phyloP scores from a whole-genome alignment of 2,888 invertebrate genomes.

The Abscondita cerata region DNA sequence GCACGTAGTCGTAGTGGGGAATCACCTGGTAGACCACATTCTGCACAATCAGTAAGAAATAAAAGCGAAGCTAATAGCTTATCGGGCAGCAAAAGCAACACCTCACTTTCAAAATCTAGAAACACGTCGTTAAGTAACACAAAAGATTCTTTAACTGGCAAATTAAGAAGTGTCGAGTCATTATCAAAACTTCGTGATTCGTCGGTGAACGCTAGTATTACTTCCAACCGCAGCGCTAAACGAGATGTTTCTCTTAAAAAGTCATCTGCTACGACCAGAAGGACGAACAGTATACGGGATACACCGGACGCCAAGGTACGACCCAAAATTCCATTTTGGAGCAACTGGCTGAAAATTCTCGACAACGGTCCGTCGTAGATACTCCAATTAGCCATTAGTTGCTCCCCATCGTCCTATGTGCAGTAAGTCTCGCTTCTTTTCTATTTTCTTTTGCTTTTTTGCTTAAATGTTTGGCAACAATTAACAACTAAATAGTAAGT shows the following conservation, averaged over 20 bases:
- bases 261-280: slow-evolving; percentile 46
- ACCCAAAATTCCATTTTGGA: slow-evolving; percentile 74
- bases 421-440: slow-evolving; percentile 59
- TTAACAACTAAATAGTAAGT: slow-evolving; percentile 22
- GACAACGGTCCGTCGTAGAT: slow-evolving; percentile 62
- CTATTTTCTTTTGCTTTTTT: slow-evolving; percentile 50
- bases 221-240: slow-evolving; percentile 39
- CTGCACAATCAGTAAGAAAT: slow-evolving; percentile 60
- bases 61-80: slow-evolving; percentile 52
- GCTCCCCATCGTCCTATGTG: slow-evolving; percentile 51
- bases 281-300: slow-evolving; percentile 54
- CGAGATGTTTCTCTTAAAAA: slow-evolving; percentile 48
- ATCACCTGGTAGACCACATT: slow-evolving; percentile 61
- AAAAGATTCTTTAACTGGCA: slow-evolving; percentile 62
- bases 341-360: slow-evolving; percentile 68
- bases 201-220: slow-evolving; percentile 44
- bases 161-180: slow-evolving; percentile 61
- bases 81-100: slow-evolving; percentile 51
- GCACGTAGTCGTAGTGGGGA: slow-evolving; percentile 60
- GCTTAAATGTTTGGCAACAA: slow-evolving; percentile 23
- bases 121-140: slow-evolving; percentile 56
- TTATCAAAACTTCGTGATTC: slow-evolving; percentile 57
- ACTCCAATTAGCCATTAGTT: slow-evolving; percentile 53
- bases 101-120: slow-evolving; percentile 55
- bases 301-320: slow-evolving; percentile 73